Conservation (phyloP, 1,140 invertebrate species). For the Pteromalus puparum region DNA sequence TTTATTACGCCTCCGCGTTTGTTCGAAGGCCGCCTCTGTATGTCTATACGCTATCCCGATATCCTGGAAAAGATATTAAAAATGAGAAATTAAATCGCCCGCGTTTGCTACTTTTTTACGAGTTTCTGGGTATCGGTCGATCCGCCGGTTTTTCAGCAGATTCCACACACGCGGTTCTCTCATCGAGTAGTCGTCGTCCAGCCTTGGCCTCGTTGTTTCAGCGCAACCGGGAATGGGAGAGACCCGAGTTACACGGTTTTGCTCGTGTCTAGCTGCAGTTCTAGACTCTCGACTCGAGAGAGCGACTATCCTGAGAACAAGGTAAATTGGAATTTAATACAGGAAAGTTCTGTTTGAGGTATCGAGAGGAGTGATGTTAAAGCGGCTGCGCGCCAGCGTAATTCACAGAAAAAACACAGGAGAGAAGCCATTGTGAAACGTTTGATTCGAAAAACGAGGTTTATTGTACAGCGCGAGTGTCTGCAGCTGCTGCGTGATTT, state of each 20-base stretch:
- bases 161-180: not conserved
- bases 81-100: constrained; percentile 42
- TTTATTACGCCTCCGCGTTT: constrained; percentile 33
- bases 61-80: constrained; percentile 37
- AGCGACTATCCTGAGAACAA: constrained; percentile 16
- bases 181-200: not conserved
- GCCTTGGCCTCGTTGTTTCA: constrained; percentile 30
- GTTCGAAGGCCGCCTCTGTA: not conserved
- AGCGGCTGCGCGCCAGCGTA: not conserved
- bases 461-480: constrained; percentile 21
- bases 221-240: constrained; percentile 7
- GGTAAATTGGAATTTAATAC: constrained; percentile 48
- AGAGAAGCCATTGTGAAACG: not conserved
- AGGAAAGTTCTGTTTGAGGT: constrained; percentile 13
- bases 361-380: not conserved
- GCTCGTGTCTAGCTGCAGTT: not conserved
- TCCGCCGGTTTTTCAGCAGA: not conserved
- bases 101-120: not conserved
- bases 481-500: constrained; percentile 2
- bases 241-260: constrained; percentile 25
- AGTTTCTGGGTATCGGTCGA: not conserved
- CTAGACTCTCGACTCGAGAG: too few species aligned
- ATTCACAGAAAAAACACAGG: constrained; percentile 20
- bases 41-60: not conserved
- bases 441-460: constrained; percentile 10